Evolutionary conservation across 2,113 vertebrate genomes (phyloP).

Genomic region (Chauna torquata): DNA sequence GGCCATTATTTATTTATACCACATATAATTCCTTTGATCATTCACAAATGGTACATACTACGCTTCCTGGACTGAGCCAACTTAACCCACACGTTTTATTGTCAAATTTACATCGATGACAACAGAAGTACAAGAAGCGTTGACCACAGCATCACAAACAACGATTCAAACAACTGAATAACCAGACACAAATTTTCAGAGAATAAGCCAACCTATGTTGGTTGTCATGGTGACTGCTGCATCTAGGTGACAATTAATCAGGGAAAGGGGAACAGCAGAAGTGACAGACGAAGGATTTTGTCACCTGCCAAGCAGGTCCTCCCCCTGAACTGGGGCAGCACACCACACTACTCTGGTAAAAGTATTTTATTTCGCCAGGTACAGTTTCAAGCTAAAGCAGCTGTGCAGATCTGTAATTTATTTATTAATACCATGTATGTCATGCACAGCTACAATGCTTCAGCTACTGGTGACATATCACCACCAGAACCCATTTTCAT

Average conservation of each 20-base stretch:
- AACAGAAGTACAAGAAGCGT: background rate
- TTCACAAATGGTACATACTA: background rate
- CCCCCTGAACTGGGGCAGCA: background rate
- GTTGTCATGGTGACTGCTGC: background rate
- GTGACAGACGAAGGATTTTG: background rate
- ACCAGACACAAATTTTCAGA: background rate
- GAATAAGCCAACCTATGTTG: background rate
- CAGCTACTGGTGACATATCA: constrained; percentile 17
- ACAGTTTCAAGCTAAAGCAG: constrained; percentile 22
- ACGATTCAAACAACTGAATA: background rate
- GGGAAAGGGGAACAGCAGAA: background rate
- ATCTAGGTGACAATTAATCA: background rate
- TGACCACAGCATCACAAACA: background rate
- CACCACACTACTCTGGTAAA: background rate
- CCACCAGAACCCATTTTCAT: background rate
- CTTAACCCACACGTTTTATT: background rate
- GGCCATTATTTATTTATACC: background rate
- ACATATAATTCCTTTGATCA: background rate
- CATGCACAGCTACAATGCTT: constrained; percentile 6
- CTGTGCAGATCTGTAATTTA: background rate
- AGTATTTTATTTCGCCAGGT: background rate
- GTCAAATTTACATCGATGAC: background rate
- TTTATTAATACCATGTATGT: constrained; percentile 4
- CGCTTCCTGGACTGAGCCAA: background rate
- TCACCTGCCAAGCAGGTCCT: background rate